These are phyloP conservation scores for Cydia pomonella DNA, from an alignment of 1,140 invertebrate species.

Conservation along the genomic window DNA sequence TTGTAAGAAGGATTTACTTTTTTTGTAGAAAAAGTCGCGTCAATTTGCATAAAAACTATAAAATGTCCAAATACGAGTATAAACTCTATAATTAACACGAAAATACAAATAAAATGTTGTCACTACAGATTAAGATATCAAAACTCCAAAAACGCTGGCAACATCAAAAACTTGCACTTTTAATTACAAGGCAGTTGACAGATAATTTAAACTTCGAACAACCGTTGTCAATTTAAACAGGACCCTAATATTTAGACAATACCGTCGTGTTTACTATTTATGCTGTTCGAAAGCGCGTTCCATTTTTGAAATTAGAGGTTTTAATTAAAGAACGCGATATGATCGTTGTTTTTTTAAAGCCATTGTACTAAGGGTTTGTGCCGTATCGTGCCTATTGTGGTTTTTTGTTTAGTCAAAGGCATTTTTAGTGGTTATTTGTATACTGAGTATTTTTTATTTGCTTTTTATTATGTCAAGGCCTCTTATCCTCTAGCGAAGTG, in stretches of 20 bases:
- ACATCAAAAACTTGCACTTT: constrained; percentile 6
- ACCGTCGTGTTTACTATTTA: neutral
- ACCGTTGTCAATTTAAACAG: neutral
- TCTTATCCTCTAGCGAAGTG: too few species aligned
- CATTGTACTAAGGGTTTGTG: neutral
- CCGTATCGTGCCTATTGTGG: neutral
- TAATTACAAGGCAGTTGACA: constrained; percentile 29
- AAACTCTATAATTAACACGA: too few species aligned
- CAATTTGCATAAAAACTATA: too few species aligned
- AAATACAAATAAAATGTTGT: neutral
- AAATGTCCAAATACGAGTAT: too few species aligned
- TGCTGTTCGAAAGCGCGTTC: neutral
- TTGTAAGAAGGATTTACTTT: too few species aligned
- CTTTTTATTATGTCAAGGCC: neutral
- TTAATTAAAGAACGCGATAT: constrained; percentile 32
- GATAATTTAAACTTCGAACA: constrained; percentile 15
- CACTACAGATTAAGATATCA: neutral
- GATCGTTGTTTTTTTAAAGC: constrained; percentile 18
- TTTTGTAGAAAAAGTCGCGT: too few species aligned
- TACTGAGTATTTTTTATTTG: neutral
- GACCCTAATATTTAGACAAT: neutral
- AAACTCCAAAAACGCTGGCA: constrained; percentile 26
- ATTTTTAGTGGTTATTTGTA: neutral
- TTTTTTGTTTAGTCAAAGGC: neutral
- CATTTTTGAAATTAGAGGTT: constrained; percentile 33